Percentiles rank a stretch among this genome's conserved stretches.
Conservation (phyloP, 2,113 vertebrate species). For the Hucho hucho region DNA sequence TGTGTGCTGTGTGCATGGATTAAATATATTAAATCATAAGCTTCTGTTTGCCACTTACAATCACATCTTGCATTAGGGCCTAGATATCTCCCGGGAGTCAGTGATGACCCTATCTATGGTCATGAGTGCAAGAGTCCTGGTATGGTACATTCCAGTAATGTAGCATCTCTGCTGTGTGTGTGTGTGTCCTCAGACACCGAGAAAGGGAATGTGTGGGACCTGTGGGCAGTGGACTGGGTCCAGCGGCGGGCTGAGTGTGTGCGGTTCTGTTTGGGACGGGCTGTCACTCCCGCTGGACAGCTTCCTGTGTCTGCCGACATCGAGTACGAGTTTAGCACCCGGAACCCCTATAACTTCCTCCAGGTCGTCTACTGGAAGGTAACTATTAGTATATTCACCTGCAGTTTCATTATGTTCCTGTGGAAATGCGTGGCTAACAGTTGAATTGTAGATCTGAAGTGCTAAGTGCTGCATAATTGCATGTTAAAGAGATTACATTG, state of each 20-base stretch:
- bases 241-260: constrained; percentile 85
- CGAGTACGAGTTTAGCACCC: constrained; percentile 79
- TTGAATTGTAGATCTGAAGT: background rate
- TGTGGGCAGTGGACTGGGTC: constrained; percentile 72
- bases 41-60: background rate
- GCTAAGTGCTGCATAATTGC: background rate
- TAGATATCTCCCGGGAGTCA: no score
- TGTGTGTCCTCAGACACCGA: constrained; percentile 35
- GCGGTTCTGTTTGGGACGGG: constrained; percentile 74
- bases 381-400: constrained; percentile 60
- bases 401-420: background rate
- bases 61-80: no score
- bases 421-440: background rate
- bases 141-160: background rate
- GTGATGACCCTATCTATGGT: no score
- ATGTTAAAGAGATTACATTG: background rate
- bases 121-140: background rate
- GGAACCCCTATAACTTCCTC: constrained; percentile 93
- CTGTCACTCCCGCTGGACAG: constrained; percentile 70
- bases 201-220: constrained; percentile 72
- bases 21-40: background rate
- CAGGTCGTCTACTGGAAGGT: constrained; percentile 94
- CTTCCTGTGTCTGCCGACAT: constrained; percentile 79
- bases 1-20: background rate
- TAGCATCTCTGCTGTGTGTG: background rate